Base-by-base conservation (phyloP, 2,888 invertebrate species). In the Eilema depressum region DNA sequence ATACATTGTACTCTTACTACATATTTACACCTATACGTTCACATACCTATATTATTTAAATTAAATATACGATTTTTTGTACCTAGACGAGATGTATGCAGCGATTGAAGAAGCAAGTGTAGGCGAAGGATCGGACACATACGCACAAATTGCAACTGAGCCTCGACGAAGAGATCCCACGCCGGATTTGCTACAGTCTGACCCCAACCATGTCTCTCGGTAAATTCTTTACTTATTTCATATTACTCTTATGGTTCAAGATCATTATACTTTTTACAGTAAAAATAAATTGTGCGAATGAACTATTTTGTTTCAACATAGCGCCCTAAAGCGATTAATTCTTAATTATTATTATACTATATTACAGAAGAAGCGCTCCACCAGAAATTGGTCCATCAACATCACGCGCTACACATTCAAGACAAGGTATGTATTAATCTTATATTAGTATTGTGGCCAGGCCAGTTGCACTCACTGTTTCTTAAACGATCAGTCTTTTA, bases 31-130 rank as follows among this genome's bases (percentile, higher is more conserved):
- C 33, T 33, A 1, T 33, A 33, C 33, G 33, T 33, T 7, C 33
- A 33, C 33, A n/a, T n/a, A n/a, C n/a, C n/a, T n/a, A n/a, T n/a
- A n/a, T 7, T 1, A 10, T 7, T 33, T 10, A 7, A 33, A 33
- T 33, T 33, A 33, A 33, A 28, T 28, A 3, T 28, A 28, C 5
- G 28, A 28, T 33, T n/a, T 30, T 71, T 14, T 63, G 17, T 28
- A 63, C 37, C 0, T 83, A 98, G 98, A 98, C 89, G 98, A 98
- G 93, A 98, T 98, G 96, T 98, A 98, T 89, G 98, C 98, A 2
- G 98, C 98, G 4, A 98, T 98, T 74, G 98, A 98, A 82, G 98
- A 98, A 86, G 97, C 97, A 57, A 91, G 91, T 73, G 91, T 89
- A 96, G 98, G 91, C 96, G 97, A 74, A 82, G 98, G 98, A 3